Base-by-base conservation (phyloP, 2,797 vertebrate species). In the Cirrhinus molitorella region DNA sequence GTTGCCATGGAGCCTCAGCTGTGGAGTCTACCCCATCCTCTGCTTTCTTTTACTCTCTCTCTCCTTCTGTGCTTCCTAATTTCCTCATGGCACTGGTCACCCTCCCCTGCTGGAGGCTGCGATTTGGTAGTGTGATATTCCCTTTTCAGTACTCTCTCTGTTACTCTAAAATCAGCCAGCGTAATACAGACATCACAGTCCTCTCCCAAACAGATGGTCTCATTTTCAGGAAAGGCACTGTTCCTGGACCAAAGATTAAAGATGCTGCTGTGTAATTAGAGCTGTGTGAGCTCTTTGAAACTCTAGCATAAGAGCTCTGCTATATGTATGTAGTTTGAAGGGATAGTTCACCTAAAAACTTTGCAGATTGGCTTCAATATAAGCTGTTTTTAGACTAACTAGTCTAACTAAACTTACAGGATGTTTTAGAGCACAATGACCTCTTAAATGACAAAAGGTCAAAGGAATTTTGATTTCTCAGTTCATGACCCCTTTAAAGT, bases 131-230 rank as follows among this genome's bases (percentile, higher is more conserved):
- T 37, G 45, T 66, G 61, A 79, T 57, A 21, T 70, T 68, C 67
- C 63, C 31, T 80, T 80, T 75, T 53, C 59, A 66, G 67, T 61
- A 75, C 61, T 67, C 68, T 74, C 16, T 59, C 34, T 72, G 51
- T 63, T 79, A 66, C 47, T 66, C 71, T 73, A 51, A 65, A 79
- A 73, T 57, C 61, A 61, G 25, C 67, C 75, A 74, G 76, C 8
- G 3, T 83, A 37, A 78, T 57, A 77, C 47, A 82, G 74, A 77
- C 74, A 77, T 82, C 34, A 49, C 37, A 77, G 66, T 17, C 79
- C 65, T 70, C 65, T 70, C 19, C 37, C 49, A 80, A 81, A 80
- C 83, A 85, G 78, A 85, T 85, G 79, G 79, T 82, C 72, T 61
- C 17, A 25, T 81, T 82, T 79, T 85, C 49, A 78, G 79, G 31